Conservation (phyloP, 2,113 vertebrate species). For the Calidris pugnax region DNA sequence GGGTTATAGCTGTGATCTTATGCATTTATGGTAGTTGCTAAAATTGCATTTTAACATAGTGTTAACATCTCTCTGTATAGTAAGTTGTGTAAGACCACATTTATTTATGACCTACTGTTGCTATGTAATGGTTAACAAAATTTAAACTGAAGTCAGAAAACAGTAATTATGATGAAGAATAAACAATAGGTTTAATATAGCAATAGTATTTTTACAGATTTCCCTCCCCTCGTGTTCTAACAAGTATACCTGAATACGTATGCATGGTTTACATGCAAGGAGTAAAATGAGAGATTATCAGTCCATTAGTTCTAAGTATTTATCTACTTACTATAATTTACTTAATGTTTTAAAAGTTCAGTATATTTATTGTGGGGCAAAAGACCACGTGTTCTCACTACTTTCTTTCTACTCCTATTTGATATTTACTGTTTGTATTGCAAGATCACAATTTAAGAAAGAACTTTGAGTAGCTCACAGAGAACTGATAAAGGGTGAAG, state of each 20-base stretch:
- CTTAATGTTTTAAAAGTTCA: background rate
- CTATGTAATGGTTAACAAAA: background rate
- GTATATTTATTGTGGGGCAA: background rate
- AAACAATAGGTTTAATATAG: background rate
- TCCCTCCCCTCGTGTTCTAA: background rate
- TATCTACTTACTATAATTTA: background rate
- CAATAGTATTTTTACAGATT: background rate
- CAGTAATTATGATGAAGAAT: background rate
- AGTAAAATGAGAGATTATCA: background rate
- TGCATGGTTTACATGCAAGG: rapidly evolving
- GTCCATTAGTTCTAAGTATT: background rate
- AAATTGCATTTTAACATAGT: background rate
- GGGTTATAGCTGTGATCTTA: background rate
- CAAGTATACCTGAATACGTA: background rate
- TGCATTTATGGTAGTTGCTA: background rate
- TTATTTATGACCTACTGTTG: background rate
- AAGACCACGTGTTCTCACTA: background rate
- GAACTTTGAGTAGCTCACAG: background rate
- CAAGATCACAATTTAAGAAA: background rate
- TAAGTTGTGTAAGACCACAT: background rate
- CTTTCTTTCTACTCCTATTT: background rate
- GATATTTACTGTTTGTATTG: background rate
- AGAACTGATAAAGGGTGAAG: background rate
- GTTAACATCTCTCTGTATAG: background rate
- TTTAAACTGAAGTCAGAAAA: background rate